Percentiles rank a stretch among this genome's conserved stretches.
phyloP scores from a whole-genome alignment of 2,797 vertebrate species.

The Petrocephalus schoutedeni region DNA sequence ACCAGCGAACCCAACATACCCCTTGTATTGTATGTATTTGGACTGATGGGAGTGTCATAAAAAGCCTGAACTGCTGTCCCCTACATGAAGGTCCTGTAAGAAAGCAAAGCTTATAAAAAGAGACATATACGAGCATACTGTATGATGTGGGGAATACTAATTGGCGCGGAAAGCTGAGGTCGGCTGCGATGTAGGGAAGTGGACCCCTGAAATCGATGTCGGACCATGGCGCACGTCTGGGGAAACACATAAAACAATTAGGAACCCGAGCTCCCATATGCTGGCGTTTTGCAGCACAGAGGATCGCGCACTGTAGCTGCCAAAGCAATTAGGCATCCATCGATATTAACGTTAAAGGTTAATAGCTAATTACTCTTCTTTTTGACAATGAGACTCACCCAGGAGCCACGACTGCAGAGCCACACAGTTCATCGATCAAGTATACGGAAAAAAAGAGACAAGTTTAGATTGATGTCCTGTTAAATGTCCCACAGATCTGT shows the following conservation, averaged over 20 bases:
- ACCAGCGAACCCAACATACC: neutral
- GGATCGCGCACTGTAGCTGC: neutral
- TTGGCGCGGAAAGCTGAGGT: neutral
- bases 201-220: neutral
- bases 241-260: neutral
- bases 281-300: neutral
- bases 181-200: neutral
- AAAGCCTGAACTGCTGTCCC: neutral
- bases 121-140: neutral
- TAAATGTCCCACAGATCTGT: neutral
- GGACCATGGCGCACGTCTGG: neutral
- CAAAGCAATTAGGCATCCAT: slow-evolving; percentile 26
- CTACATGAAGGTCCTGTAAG: neutral
- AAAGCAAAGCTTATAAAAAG: neutral
- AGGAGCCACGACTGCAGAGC: slow-evolving; percentile 16
- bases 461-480: neutral
- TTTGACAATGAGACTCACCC: slow-evolving; percentile 27
- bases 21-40: neutral
- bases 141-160: neutral
- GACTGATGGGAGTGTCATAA: neutral
- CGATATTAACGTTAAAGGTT: slow-evolving; percentile 31
- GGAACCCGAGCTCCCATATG: neutral
- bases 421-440: neutral
- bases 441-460: neutral
- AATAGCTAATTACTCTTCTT: slow-evolving; percentile 38